phyloP scores from a whole-genome alignment of 2,797 vertebrate genomes.

The Enoplosus armatus region DNA sequence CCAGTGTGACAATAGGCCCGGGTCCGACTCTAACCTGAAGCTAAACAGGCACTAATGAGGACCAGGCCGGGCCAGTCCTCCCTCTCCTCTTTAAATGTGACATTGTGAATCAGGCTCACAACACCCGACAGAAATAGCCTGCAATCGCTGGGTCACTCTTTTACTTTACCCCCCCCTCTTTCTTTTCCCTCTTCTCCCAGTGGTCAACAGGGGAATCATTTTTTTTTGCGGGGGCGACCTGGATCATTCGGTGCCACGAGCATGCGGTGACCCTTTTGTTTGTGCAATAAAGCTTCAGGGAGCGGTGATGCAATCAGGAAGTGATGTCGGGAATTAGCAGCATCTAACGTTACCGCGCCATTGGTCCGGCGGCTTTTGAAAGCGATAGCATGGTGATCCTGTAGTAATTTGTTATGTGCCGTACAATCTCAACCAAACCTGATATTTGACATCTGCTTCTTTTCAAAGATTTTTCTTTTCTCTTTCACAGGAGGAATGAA shows the following conservation, averaged over 20 bases:
- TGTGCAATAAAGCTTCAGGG: constrained; percentile 51
- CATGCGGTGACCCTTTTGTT: constrained; percentile 53
- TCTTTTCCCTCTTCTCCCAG: constrained; percentile 16
- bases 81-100: constrained; percentile 71
- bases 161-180: background rate
- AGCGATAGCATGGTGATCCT: constrained; percentile 64
- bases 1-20: constrained; percentile 80
- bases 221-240: constrained; percentile 11
- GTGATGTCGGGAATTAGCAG: constrained; percentile 68
- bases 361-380: constrained; percentile 71
- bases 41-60: constrained; percentile 81
- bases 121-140: constrained; percentile 72
- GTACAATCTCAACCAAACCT: constrained; percentile 64
- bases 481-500: constrained; percentile 9
- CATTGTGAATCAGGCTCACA: constrained; percentile 75
- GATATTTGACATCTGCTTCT: constrained; percentile 83
- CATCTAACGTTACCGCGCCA: constrained; percentile 67
- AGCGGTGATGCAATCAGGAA: constrained; percentile 75
- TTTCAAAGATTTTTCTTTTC: constrained; percentile 56
- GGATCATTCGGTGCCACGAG: constrained; percentile 34
- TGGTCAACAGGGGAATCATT: constrained; percentile 49
- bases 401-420: constrained; percentile 75
- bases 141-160: constrained; percentile 34
- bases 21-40: constrained; percentile 69
- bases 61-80: constrained; percentile 69